Percentiles rank a stretch among this genome's conserved stretches.
Evolutionary conservation across 2,888 invertebrate genomes (phyloP).

Genomic region (Daptonema setosum): DNA sequence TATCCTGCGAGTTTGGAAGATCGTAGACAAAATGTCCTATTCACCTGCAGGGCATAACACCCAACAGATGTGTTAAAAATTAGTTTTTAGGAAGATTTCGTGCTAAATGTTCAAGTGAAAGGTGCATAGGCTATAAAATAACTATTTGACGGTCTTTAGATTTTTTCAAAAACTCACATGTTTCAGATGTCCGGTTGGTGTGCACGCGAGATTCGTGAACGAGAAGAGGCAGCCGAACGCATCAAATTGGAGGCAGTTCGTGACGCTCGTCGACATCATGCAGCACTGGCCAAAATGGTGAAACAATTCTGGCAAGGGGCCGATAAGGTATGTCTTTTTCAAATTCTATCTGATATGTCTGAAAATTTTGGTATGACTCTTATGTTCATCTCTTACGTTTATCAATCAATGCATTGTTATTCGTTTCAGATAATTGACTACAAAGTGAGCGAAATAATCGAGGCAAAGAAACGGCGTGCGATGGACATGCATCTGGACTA

Average conservation of each 20-base stretch:
- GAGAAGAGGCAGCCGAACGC: constrained; percentile 61
- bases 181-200: constrained; percentile 10
- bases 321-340: constrained; percentile 49
- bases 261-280: constrained; percentile 68
- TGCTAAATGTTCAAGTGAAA: too few species aligned
- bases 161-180: too few species aligned
- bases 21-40: too few species aligned
- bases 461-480: constrained; percentile 78
- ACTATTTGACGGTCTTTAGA: too few species aligned
- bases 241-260: constrained; percentile 74
- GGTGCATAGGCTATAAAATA: too few species aligned
- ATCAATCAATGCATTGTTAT: background rate
- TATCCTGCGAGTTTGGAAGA: too few species aligned
- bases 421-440: constrained; percentile 65
- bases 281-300: constrained; percentile 73
- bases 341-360: constrained; percentile 1
- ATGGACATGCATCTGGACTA: constrained; percentile 86
- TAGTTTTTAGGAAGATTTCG: too few species aligned
- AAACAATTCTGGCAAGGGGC: constrained; percentile 85
- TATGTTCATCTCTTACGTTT: background rate
- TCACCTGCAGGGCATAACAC: too few species aligned
- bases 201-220: constrained; percentile 36
- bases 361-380: background rate
- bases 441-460: constrained; percentile 69
- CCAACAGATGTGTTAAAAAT: too few species aligned